Base-by-base conservation (phyloP, 1,140 invertebrate species). In the Venustaconcha ellipsiformis region DNA sequence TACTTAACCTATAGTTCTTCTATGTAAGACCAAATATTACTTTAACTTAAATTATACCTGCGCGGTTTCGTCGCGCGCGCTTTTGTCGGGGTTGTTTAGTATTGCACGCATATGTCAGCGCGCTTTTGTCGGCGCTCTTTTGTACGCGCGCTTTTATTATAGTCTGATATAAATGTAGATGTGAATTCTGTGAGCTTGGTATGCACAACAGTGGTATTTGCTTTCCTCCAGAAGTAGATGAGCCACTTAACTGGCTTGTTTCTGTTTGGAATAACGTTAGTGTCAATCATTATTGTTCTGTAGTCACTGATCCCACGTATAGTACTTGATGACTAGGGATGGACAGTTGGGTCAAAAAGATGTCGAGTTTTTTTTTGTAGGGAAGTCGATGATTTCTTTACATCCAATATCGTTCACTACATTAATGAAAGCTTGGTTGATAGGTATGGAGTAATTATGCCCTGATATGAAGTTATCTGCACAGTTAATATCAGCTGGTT, bases 221-320 rank as follows among this genome's bases (percentile, higher is more conserved):
- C 57, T 30, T 70, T 23, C 20, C 26, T 70, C 68, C 26, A 70
- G 1, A 67, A n/a, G 17, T 18, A 60, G 20, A 70, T 48, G n/a
- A 15, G 68, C 4, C 68, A 58, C 1, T 30, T 8, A 14, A 70
- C 58, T 59, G 30, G 68, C 14, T 59, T 70, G 2, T 70, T 26
- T 20, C 68, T 26, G 58, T 30, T 70, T n/a, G 57, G 68, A 26
- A 23, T 30, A 23, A 70, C 60, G 26, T 60, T 26, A 60, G 68
- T 60, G 57, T 70, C 68, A 12, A 60, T 20, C 17, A 60, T 30
- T 30, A 0, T 2, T 30, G 14, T 60, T 18, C 60, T 58, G 48
- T 70, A 58, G n/a, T 70, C 68, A 70, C 62, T 64, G 17, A 72
- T 2, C 3, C 60, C 70, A 13, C 60, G 70, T 18, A 72, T 26